Percentiles rank a stretch among this genome's conserved stretches.
Evolutionary conservation across 2,113 vertebrate species (phyloP).

Genomic region (Calyptommatus sinebrachiatus): DNA sequence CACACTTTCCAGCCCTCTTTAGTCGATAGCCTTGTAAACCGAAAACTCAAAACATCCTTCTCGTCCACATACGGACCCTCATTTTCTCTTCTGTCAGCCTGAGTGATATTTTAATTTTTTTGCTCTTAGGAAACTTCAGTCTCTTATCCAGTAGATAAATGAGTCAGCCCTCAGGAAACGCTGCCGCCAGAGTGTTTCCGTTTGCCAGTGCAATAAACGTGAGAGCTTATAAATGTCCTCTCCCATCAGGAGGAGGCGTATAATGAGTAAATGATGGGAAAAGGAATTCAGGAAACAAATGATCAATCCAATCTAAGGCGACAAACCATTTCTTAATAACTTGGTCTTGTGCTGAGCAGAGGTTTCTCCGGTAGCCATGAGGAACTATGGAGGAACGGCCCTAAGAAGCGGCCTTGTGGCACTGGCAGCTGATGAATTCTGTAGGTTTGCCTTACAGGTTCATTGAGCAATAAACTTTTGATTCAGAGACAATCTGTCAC

Average conservation of each 20-base stretch:
- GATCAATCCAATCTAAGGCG: constrained; percentile 63
- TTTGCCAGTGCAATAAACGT: constrained; percentile 70
- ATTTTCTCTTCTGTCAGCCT: constrained; percentile 71
- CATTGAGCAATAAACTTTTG: constrained; percentile 3
- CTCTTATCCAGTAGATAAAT: constrained; percentile 69
- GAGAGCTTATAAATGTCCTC: constrained; percentile 74
- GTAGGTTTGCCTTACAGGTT: constrained; percentile 27
- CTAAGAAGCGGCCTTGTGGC: background rate
- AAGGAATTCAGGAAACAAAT: constrained; percentile 71
- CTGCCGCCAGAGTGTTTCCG: constrained; percentile 57
- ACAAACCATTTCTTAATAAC: constrained; percentile 75
- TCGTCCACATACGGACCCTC: constrained; percentile 34
- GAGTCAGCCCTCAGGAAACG: constrained; percentile 70
- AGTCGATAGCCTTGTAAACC: constrained; percentile 41
- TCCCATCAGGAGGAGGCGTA: constrained; percentile 69
- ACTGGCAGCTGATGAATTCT: constrained; percentile 37
- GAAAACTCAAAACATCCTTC: constrained; percentile 47
- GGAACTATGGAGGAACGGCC: constrained; percentile 30
- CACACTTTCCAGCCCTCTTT: constrained; percentile 26
- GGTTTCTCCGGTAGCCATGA: constrained; percentile 35
- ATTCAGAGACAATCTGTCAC: background rate
- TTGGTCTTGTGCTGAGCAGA: constrained; percentile 51
- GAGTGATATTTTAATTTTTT: constrained; percentile 79
- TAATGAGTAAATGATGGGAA: constrained; percentile 80
- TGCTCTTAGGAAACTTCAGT: constrained; percentile 67